Percentiles rank a stretch among this genome's conserved stretches.
These are phyloP conservation scores for Conops quadrifasciatus DNA, from an alignment of 2,888 invertebrate species.

Conservation along the genomic window DNA sequence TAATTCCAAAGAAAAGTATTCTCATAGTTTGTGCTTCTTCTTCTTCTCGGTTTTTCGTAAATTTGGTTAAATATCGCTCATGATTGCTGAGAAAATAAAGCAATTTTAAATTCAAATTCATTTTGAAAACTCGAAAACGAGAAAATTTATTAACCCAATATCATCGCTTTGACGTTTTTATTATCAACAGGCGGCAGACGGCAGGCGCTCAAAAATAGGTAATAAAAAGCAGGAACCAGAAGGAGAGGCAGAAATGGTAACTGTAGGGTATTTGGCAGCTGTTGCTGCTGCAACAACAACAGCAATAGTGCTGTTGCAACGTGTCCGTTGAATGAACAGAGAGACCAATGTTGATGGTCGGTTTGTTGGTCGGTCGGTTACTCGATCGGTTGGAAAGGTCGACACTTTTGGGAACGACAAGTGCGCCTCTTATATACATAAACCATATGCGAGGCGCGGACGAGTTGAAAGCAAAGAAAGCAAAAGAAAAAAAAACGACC, in stretches of 20 bases:
- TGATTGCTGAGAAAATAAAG: background rate
- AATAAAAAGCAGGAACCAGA: too few relatives aligned
- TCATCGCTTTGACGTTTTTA: conserved; percentile 60
- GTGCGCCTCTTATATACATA: conserved; percentile 12
- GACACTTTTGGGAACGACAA: conserved; percentile 9
- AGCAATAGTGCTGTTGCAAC: conserved; percentile 15
- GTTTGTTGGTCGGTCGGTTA: background rate
- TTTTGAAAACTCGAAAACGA: conserved; percentile 37
- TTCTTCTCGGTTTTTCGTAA: background rate
- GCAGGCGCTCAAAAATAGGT: conserved; percentile 48
- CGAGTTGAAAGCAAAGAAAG: background rate
- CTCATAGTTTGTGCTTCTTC: background rate
- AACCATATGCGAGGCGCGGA: background rate
- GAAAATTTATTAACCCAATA: conserved; percentile 55
- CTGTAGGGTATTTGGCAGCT: too few relatives aligned
- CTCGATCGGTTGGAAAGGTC: background rate
- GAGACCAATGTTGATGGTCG: background rate
- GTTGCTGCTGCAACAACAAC: conserved; percentile 6
- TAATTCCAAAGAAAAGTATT: background rate
- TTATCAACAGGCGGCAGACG: conserved; percentile 51
- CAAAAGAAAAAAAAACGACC: background rate
- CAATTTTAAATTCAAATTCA: conserved; percentile 54
- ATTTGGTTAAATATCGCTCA: background rate
- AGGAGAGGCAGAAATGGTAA: too few relatives aligned
- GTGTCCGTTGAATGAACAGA: too few relatives aligned